phyloP scores from a whole-genome alignment of 2,113 vertebrate species.

The Sylvia atricapilla region DNA sequence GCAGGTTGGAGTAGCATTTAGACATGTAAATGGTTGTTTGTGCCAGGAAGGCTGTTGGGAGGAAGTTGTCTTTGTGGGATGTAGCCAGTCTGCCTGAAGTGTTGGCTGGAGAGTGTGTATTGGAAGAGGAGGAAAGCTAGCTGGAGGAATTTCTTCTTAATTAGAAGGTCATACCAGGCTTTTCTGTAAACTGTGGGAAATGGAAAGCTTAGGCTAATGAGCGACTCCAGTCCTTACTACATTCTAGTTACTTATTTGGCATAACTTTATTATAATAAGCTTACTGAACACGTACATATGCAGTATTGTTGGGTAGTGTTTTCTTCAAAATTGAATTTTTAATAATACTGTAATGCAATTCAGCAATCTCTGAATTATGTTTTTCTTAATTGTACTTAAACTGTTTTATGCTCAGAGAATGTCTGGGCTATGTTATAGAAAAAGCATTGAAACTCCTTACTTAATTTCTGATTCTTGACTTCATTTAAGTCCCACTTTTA shows the following conservation, averaged over 20 bases:
- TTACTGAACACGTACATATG: background rate
- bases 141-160: constrained; percentile 11
- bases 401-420: background rate
- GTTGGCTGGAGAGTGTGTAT: background rate
- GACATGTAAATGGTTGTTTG: background rate
- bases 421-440: background rate
- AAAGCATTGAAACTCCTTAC: background rate
- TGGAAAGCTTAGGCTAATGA: background rate
- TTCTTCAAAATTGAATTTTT: background rate
- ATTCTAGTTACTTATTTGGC: background rate
- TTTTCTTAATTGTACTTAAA: background rate
- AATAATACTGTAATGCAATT: background rate
- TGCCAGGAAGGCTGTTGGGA: background rate
- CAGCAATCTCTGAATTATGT: background rate
- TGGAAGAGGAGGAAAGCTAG: background rate
- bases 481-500: background rate
- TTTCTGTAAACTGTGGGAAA: constrained; percentile 8
- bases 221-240: background rate
- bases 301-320: background rate
- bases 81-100: background rate
- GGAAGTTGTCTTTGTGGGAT: background rate
- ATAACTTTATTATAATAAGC: background rate
- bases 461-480: background rate
- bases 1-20: background rate
- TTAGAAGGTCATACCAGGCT: background rate